Evolutionary conservation across 2,113 vertebrate genomes (phyloP).

Genomic region (Piprites chloris): DNA sequence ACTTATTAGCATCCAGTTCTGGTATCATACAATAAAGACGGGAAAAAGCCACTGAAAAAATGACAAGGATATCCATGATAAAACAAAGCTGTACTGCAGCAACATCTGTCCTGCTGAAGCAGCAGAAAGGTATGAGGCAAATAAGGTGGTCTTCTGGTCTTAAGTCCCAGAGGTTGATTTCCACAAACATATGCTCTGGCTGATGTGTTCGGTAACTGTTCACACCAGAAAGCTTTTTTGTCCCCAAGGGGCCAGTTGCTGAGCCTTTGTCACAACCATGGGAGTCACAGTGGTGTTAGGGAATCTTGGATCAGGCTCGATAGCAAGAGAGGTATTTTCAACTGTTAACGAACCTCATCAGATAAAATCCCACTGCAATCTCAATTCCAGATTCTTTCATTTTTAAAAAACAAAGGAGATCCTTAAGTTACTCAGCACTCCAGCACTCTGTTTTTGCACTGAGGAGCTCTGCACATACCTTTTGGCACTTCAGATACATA

Average conservation of each 20-base stretch:
- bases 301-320: background rate
- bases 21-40: background rate
- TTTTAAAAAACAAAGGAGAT: background rate
- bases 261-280: background rate
- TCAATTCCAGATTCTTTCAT: background rate
- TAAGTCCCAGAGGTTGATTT: background rate
- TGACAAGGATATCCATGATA: background rate
- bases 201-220: background rate
- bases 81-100: background rate
- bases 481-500: background rate
- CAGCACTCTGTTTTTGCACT: background rate
- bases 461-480: background rate
- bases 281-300: background rate
- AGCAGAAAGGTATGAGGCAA: background rate
- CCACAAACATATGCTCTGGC: background rate
- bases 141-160: background rate
- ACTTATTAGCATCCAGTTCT: background rate
- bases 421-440: background rate
- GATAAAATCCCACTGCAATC: background rate
- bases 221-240: background rate
- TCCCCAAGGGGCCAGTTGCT: background rate
- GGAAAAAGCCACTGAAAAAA: background rate
- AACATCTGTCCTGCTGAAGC: background rate
- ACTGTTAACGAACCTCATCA: background rate
- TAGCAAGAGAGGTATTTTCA: background rate